phyloP scores from a whole-genome alignment of 2,797 vertebrate species.

The Lerista edwardsae region DNA sequence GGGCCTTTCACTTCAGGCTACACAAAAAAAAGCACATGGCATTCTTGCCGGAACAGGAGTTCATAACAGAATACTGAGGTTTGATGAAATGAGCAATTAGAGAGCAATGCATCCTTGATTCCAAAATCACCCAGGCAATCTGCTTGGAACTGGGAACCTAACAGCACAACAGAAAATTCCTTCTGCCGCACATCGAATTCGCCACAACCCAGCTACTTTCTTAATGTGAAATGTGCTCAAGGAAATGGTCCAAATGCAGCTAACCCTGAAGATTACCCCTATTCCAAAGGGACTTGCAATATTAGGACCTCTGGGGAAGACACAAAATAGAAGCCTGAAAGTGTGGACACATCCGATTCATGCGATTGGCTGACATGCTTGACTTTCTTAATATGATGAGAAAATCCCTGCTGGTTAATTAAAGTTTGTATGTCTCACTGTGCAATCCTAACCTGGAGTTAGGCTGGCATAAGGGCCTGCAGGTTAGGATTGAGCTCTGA shows the following conservation, averaged over 20 bases:
- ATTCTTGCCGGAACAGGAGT: constrained; percentile 9
- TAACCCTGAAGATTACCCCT: constrained; percentile 21
- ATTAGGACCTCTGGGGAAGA: not conserved
- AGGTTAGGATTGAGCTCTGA: too few relatives aligned
- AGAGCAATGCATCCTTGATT: constrained; percentile 20
- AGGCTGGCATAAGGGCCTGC: too few relatives aligned
- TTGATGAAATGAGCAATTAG: constrained; percentile 35
- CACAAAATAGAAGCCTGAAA: constrained; percentile 32
- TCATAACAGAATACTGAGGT: constrained; percentile 2
- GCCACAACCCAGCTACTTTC: not conserved
- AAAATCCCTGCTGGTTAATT: constrained; percentile 50
- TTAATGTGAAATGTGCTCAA: constrained; percentile 14
- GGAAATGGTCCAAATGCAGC: not conserved
- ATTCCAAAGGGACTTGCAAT: constrained; percentile 1
- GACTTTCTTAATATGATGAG: constrained; percentile 46
- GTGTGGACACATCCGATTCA: not conserved
- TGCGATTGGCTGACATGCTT: constrained; percentile 50
- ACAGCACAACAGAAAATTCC: not conserved
- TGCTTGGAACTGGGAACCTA: constrained; percentile 1
- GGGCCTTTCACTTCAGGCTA: constrained; percentile 11
- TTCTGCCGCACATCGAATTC: not conserved
- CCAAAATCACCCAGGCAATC: not conserved
- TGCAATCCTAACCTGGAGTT: too few relatives aligned
- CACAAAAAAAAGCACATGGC: not conserved
- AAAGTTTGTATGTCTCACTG: constrained; percentile 18